Conservation (phyloP, 2,888 invertebrate species). For the Machimus rusticus region DNA sequence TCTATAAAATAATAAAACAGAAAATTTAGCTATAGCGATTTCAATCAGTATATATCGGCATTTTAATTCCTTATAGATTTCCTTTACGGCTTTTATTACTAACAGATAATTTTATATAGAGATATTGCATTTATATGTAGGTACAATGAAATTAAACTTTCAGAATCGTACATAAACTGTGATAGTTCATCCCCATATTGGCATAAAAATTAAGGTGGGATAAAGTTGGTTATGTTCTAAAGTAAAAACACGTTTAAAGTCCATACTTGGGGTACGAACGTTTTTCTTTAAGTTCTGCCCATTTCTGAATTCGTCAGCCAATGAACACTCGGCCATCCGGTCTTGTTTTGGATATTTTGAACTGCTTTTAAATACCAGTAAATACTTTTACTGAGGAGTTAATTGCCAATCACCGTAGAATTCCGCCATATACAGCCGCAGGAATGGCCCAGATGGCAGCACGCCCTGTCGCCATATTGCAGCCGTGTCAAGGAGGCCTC, state of each 20-base stretch:
- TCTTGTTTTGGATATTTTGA: not conserved
- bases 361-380: not conserved
- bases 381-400: not conserved
- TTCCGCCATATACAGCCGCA: not conserved
- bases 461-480: not conserved
- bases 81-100: too few relatives aligned
- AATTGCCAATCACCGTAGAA: not conserved
- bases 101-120: too few relatives aligned
- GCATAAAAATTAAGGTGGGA: not conserved
- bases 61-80: too few relatives aligned
- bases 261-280: not conserved
- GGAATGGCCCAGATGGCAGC: not conserved
- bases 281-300: not conserved
- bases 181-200: not conserved
- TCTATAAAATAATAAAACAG: too few relatives aligned
- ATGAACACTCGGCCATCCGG: not conserved
- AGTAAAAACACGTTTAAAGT: not conserved
- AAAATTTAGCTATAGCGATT: too few relatives aligned
- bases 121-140: too few relatives aligned
- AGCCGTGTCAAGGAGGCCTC: constrained; percentile 2
- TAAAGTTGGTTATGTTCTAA: not conserved
- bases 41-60: too few relatives aligned
- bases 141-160: too few relatives aligned
- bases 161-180: not conserved
- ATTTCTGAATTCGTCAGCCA: not conserved